A percentile compares a stretch with the other conserved stretches of the same genome.
Evolutionary conservation across 2,888 invertebrate genomes (phyloP).

Genomic region (Scaeva pyrastri): DNA sequence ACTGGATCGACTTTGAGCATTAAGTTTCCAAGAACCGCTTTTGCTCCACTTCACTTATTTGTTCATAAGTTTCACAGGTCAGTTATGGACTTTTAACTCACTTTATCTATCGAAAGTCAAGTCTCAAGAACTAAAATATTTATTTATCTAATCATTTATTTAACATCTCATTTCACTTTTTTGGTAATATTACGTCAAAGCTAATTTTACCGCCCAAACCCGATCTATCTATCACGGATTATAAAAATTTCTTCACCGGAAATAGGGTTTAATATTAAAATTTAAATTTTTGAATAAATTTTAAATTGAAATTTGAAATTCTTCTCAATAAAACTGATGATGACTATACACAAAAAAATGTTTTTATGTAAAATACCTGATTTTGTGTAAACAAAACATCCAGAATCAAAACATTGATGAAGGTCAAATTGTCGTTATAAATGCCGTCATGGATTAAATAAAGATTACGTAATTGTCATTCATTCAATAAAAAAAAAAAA

Average conservation of each 20-base stretch:
- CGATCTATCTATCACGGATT: background rate
- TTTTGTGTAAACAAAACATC: background rate
- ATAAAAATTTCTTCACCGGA: background rate
- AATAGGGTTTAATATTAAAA: background rate
- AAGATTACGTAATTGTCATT: background rate
- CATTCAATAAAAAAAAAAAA: slow-evolving; percentile 3
- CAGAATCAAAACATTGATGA: slow-evolving; percentile 7
- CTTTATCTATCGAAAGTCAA: no score
- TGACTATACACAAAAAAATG: background rate
- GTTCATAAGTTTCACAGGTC: no score
- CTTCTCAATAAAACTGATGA: background rate
- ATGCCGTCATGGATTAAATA: slow-evolving; percentile 17
- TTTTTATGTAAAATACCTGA: background rate
- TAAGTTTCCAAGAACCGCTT: no score
- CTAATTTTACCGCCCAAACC: background rate
- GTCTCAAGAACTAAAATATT: no score
- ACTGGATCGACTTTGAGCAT: no score
- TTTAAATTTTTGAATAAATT: background rate
- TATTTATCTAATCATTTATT: no score
- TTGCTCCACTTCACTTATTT: no score
- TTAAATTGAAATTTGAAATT: background rate
- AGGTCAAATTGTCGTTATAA: background rate
- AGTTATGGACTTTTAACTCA: no score
- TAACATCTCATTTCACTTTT: no score
- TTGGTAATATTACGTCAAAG: background rate